phyloP scores from a whole-genome alignment of 2,797 vertebrate genomes.

The Microhierax caerulescens region DNA sequence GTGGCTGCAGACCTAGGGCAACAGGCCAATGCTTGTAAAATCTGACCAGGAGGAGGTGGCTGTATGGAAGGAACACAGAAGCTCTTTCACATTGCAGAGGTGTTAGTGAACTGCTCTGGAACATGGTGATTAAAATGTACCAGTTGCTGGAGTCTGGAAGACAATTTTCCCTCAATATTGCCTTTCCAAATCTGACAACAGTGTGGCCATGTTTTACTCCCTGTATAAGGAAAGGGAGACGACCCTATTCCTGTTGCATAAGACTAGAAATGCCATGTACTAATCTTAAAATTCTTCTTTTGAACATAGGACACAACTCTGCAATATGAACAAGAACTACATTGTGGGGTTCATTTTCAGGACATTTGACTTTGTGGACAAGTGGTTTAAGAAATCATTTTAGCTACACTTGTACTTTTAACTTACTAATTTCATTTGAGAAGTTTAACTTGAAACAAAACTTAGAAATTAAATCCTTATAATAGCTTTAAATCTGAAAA shows the following conservation, averaged over 20 bases:
- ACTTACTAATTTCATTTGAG: not conserved
- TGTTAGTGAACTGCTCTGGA: not conserved
- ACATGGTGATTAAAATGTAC: rapidly evolving
- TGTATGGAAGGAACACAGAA: not conserved
- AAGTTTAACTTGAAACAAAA: not conserved
- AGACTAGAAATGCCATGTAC: not conserved
- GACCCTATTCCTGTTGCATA: rapidly evolving
- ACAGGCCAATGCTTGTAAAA: not conserved
- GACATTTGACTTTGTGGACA: not conserved
- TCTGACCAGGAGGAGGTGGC: too few species aligned
- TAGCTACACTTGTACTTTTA: not conserved
- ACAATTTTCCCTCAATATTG: not conserved
- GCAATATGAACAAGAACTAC: not conserved
- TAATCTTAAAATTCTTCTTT: not conserved
- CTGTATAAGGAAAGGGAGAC: not conserved
- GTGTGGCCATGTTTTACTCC: not conserved
- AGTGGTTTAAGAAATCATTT: not conserved
- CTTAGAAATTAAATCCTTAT: not conserved
- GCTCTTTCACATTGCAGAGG: too few species aligned
- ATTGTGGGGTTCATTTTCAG: not conserved
- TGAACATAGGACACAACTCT: not conserved
- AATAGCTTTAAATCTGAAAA: not conserved
- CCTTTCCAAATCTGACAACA: not conserved
- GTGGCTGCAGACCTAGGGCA: rapidly evolving
- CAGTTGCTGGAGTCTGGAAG: too few species aligned